Conservation (phyloP, 2,888 invertebrate genomes). For the Drosophila melanosoma region DNA sequence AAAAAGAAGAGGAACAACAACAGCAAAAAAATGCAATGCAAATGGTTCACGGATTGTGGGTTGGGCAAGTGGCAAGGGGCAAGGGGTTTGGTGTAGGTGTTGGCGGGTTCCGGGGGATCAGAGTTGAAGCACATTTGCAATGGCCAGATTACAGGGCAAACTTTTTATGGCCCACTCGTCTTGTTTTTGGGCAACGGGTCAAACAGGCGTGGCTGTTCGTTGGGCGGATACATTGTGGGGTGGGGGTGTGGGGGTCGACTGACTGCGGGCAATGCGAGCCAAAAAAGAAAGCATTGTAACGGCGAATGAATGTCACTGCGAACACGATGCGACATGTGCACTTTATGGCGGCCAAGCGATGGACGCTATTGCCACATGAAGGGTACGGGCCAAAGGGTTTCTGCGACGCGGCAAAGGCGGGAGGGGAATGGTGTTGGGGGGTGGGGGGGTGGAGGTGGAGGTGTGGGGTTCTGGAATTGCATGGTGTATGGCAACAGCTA, state of each 20-base stretch:
- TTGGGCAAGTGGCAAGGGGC: background rate
- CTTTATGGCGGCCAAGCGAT: constrained; percentile 80
- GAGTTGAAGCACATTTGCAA: constrained; percentile 65
- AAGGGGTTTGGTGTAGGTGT: background rate
- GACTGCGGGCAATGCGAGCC: constrained; percentile 14
- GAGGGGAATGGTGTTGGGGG: background rate
- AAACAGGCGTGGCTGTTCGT: background rate
- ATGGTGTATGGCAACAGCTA: constrained; percentile 48
- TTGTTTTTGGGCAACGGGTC: constrained; percentile 48
- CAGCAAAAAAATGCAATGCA: constrained; percentile 51
- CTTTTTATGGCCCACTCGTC: constrained; percentile 55
- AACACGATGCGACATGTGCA: constrained; percentile 84
- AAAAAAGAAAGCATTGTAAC: constrained; percentile 74
- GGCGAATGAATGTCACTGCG: constrained; percentile 83
- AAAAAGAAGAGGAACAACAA: constrained; percentile 32
- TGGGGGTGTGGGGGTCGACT: background rate
- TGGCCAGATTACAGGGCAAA: constrained; percentile 66
- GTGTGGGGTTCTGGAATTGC: constrained; percentile 13
- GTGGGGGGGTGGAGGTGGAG: background rate
- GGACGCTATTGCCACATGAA: constrained; percentile 55
- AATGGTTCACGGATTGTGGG: background rate
- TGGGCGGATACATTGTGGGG: background rate
- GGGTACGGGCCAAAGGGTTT: background rate
- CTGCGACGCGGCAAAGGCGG: background rate
- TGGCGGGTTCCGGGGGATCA: constrained; percentile 11